phyloP scores from a whole-genome alignment of 2,113 vertebrate species.

The Irena cyanogastra region DNA sequence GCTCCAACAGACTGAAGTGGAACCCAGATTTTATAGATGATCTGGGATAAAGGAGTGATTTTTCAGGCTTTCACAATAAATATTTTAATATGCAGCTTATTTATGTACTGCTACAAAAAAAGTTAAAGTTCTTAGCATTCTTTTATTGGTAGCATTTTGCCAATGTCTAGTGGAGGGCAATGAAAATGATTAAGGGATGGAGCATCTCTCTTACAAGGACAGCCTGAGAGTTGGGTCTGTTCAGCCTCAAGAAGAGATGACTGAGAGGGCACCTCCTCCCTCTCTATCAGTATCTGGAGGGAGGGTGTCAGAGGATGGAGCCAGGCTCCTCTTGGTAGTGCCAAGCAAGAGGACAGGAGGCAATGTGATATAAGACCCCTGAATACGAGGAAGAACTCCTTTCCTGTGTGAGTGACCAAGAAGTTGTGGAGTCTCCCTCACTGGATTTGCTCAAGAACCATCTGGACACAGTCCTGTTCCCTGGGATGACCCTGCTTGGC shows the following conservation, averaged over 20 bases:
- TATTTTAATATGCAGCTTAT: not conserved
- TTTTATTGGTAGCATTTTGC: not conserved
- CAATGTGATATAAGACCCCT: not conserved
- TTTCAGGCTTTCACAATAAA: not conserved
- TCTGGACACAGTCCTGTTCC: not conserved
- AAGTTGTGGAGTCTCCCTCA: not conserved
- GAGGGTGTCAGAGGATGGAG: not conserved
- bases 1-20: not conserved
- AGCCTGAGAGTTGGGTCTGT: not conserved
- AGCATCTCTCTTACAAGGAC: not conserved
- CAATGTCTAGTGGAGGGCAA: not conserved
- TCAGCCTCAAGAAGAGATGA: not conserved
- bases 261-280: not conserved
- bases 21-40: not conserved
- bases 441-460: not conserved
- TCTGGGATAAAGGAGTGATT: slow-evolving; percentile 9
- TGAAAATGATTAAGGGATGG: not conserved
- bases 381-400: not conserved
- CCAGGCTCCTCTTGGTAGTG: not conserved
- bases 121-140: not conserved
- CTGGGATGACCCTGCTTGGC: not conserved
- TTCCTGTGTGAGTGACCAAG: rapidly evolving
- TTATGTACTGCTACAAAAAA: not conserved
- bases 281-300: not conserved
- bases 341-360: not conserved